Percentiles rank a stretch among this genome's conserved stretches.
Conservation (phyloP, 1,140 invertebrate genomes). For the Heliconius melpomene region DNA sequence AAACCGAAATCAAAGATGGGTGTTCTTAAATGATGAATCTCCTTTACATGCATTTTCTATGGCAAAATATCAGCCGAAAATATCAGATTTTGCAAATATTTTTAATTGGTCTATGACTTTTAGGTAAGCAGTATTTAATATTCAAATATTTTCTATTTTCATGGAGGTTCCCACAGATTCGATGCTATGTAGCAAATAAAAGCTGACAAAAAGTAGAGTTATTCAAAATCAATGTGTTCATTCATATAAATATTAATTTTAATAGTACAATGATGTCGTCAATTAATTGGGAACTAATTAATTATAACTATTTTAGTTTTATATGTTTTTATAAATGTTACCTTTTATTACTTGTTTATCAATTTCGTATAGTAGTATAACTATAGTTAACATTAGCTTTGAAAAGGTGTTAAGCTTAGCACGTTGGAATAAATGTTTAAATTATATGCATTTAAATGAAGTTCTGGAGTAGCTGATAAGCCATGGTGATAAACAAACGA, state of each 20-base stretch:
- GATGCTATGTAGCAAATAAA: too few relatives aligned
- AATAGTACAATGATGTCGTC: too few relatives aligned
- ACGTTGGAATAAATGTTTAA: conserved; percentile 5
- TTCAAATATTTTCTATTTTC: too few relatives aligned
- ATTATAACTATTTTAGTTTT: too few relatives aligned
- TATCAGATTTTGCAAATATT: conserved; percentile 77
- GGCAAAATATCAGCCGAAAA: conserved; percentile 36
- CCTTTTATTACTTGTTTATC: background rate
- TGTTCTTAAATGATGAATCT: conserved; percentile 66
- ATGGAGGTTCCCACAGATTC: too few relatives aligned
- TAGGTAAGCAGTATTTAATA: conserved; percentile 59
- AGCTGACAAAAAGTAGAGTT: too few relatives aligned
- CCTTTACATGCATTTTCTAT: conserved; percentile 56
- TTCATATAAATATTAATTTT: background rate
- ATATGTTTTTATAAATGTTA: background rate
- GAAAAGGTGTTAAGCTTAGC: background rate
- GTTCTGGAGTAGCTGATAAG: background rate
- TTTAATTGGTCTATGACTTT: conserved; percentile 92
- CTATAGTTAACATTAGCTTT: background rate
- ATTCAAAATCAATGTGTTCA: background rate
- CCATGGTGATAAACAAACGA: conserved; percentile 3
- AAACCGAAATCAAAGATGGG: conserved; percentile 57
- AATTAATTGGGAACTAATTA: background rate
- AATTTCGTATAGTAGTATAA: background rate
- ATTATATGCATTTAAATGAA: background rate